A percentile compares a stretch with the other conserved stretches of the same genome.
phyloP scores from a whole-genome alignment of 2,113 vertebrate species.

The Cryptomyrus ogoouensis region DNA sequence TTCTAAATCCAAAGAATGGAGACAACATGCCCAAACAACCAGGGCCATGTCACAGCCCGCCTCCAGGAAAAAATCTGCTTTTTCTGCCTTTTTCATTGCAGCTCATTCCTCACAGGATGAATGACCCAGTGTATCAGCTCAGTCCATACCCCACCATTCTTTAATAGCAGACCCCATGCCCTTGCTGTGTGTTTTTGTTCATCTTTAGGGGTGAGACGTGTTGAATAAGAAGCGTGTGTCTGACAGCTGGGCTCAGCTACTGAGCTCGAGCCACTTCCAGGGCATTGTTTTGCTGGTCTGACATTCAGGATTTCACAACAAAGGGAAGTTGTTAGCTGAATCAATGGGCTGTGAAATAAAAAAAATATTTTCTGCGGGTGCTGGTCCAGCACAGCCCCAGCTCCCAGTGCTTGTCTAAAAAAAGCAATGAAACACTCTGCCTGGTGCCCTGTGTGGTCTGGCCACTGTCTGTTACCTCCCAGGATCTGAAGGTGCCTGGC shows the following conservation, averaged over 20 bases:
- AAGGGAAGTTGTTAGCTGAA: slow-evolving; percentile 13
- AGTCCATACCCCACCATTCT: neutral
- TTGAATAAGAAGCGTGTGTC: neutral
- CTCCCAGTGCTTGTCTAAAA: neutral
- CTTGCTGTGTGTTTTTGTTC: neutral
- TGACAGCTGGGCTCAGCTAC: neutral
- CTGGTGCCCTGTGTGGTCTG: neutral
- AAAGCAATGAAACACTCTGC: neutral
- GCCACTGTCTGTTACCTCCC: neutral
- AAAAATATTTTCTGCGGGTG: neutral
- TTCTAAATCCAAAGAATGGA: slow-evolving; percentile 10
- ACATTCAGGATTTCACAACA: slow-evolving; percentile 11
- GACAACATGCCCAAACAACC: slow-evolving; percentile 7
- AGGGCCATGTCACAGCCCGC: neutral
- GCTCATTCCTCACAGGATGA: neutral
- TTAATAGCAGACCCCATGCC: too few species aligned
- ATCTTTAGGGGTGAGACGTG: neutral
- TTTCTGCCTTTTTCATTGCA: neutral
- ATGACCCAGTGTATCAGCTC: neutral
- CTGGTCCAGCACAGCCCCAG: neutral
- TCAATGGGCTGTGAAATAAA: slow-evolving; percentile 23
- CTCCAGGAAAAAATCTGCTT: neutral
- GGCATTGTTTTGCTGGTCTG: slow-evolving; percentile 6
- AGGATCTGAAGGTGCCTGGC: neutral
- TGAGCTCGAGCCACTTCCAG: neutral